A percentile compares a stretch with the other conserved stretches of the same genome.
phyloP scores from a whole-genome alignment of 2,888 invertebrate species.

The Lagria hirta region DNA sequence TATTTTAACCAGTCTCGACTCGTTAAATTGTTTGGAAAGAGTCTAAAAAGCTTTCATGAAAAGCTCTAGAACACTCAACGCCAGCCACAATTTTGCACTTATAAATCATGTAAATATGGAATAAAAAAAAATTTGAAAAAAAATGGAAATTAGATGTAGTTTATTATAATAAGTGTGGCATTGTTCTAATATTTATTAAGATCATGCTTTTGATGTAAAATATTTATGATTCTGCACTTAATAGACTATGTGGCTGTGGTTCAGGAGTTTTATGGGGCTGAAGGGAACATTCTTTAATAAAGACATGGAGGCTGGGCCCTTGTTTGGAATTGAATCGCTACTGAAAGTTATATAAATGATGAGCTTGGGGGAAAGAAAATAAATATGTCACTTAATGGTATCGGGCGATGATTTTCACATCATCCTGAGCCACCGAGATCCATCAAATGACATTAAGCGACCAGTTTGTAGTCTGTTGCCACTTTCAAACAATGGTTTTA shows the following conservation, averaged over 20 bases:
- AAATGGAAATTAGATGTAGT: constrained; percentile 36
- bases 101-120: constrained; percentile 25
- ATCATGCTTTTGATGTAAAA: constrained; percentile 43
- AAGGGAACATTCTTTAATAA: constrained; percentile 32
- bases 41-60: constrained; percentile 15
- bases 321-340: constrained; percentile 39
- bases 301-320: constrained; percentile 51
- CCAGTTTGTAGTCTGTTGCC: constrained; percentile 22
- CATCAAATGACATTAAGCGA: constrained; percentile 38
- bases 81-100: constrained; percentile 36
- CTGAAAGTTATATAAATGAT: constrained; percentile 17
- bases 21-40: constrained; percentile 26
- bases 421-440: constrained; percentile 53
- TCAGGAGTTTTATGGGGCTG: constrained; percentile 25
- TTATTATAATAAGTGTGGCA: constrained; percentile 40
- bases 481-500: constrained; percentile 45
- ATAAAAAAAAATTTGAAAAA: constrained; percentile 33
- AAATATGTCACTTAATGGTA: constrained; percentile 44
- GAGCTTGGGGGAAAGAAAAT: constrained; percentile 8
- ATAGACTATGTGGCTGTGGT: constrained; percentile 29
- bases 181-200: constrained; percentile 41
- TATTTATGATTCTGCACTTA: constrained; percentile 33
- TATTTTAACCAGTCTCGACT: constrained; percentile 38
- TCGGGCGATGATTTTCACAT: constrained; percentile 46
- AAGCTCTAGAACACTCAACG: constrained; percentile 28